phyloP scores from a whole-genome alignment of 2,113 vertebrate genomes.

The Tachysurus fulvidraco region DNA sequence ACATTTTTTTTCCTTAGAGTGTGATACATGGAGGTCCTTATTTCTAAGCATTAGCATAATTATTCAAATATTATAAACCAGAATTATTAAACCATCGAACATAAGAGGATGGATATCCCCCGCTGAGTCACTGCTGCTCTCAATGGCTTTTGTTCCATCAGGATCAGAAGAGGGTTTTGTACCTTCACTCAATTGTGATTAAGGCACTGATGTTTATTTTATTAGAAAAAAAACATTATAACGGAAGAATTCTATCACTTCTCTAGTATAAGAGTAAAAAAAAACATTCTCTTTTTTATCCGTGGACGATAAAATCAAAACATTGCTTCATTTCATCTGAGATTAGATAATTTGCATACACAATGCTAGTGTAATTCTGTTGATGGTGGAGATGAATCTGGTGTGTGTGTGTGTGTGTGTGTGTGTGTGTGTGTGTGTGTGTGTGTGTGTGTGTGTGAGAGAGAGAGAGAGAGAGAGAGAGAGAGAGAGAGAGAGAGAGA shows the following conservation, averaged over 20 bases:
- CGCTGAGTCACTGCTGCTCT: background rate
- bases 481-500: background rate
- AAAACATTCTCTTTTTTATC: background rate
- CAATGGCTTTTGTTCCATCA: background rate
- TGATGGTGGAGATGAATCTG: background rate
- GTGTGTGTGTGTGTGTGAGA: background rate
- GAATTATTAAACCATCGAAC: background rate
- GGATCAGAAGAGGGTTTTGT: background rate
- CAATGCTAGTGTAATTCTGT: background rate
- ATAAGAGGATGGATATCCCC: background rate
- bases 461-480: background rate
- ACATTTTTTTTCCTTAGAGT: background rate
- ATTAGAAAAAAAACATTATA: background rate
- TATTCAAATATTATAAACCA: background rate
- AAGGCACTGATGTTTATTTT: background rate
- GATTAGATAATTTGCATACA: background rate
- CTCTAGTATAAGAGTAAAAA: background rate
- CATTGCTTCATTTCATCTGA: slow-evolving; percentile 17
- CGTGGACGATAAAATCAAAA: background rate
- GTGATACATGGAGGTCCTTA: background rate
- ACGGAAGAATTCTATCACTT: background rate
- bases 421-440: background rate
- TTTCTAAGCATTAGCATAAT: slow-evolving; percentile 13
- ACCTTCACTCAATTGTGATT: background rate
- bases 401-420: slow-evolving; percentile 9